These are phyloP conservation scores for Agriopis aurantiaria DNA, from an alignment of 2,888 invertebrate species.

Conservation along the genomic window DNA sequence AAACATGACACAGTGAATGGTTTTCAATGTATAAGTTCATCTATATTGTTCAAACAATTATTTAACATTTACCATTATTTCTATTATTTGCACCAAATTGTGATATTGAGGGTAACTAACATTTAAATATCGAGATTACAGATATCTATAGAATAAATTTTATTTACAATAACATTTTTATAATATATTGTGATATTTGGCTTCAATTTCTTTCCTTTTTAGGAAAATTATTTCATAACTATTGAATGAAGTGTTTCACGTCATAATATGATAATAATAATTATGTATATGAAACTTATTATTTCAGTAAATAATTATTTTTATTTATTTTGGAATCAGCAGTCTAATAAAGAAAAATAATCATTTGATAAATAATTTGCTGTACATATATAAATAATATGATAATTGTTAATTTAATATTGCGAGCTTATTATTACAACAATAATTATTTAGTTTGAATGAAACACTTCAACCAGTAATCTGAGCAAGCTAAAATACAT, in stretches of 20 bases:
- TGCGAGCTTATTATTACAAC: slow-evolving; percentile 21
- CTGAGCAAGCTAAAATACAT: slow-evolving; percentile 28
- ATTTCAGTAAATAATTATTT: not conserved
- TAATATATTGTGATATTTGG: slow-evolving; percentile 78
- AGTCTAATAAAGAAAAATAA: not conserved
- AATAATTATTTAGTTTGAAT: slow-evolving; percentile 38
- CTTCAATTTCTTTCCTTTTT: slow-evolving; percentile 66
- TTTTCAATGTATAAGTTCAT: not conserved
- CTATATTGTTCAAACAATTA: slow-evolving; percentile 6
- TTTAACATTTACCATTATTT: slow-evolving; percentile 38
- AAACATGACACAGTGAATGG: not conserved
- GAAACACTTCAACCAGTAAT: slow-evolving; percentile 51
- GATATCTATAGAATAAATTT: slow-evolving; percentile 61
- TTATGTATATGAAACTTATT: not conserved
- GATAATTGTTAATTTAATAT: slow-evolving; percentile 2
- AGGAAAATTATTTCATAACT: slow-evolving; percentile 54
- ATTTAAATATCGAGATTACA: slow-evolving; percentile 73
- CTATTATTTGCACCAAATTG: slow-evolving; percentile 70
- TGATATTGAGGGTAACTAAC: slow-evolving; percentile 78
- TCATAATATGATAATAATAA: not conserved
- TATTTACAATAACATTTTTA: slow-evolving; percentile 64
- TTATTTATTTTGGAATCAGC: not conserved
- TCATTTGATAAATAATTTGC: not conserved
- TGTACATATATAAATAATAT: not conserved
- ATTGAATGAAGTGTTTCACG: slow-evolving; percentile 56